phyloP scores from a whole-genome alignment of 2,113 vertebrate species.

The Oriolus oriolus region DNA sequence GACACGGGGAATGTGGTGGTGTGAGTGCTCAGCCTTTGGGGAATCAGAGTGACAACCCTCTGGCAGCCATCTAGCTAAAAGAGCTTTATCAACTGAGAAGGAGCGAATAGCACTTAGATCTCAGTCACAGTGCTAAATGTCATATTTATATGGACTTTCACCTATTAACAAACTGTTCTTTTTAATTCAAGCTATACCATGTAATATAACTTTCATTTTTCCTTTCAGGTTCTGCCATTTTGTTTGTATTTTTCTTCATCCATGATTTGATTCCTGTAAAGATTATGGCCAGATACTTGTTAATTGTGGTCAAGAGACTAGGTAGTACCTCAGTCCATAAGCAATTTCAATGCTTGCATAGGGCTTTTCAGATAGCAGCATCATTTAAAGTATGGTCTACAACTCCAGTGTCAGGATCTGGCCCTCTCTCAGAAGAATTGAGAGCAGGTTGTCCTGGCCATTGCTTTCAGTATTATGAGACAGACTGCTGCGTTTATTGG shows the following conservation, averaged over 20 bases:
- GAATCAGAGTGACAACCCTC: neutral
- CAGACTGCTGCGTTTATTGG: neutral
- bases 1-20: accelerated
- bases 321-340: neutral
- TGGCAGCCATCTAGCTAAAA: neutral
- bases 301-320: neutral
- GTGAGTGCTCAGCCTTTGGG: accelerated
- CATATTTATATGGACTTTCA: neutral
- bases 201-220: neutral
- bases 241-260: neutral
- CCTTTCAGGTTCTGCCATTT: neutral
- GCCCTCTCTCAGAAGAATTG: neutral
- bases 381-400: neutral
- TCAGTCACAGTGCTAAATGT: neutral
- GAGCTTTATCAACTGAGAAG: neutral
- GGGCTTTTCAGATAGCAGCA: neutral
- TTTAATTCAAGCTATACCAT: neutral
- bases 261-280: neutral
- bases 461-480: neutral
- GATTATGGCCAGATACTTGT: neutral
- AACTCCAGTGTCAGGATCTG: neutral
- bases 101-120: neutral
- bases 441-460: neutral
- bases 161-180: neutral
- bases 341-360: neutral